phyloP scores from a whole-genome alignment of 2,888 invertebrate genomes.

The Ormia ochracea region DNA sequence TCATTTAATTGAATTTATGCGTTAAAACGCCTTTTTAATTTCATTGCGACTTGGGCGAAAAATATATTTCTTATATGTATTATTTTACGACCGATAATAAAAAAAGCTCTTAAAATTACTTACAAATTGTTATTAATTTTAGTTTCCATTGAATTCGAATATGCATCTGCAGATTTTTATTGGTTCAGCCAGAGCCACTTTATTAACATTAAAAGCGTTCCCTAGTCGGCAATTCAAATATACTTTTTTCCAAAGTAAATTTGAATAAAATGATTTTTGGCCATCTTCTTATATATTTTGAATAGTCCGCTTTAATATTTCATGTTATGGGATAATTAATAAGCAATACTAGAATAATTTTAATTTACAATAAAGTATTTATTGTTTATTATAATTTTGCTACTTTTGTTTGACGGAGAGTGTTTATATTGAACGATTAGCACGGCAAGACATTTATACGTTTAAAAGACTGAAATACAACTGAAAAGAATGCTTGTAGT shows the following conservation, averaged over 20 bases:
- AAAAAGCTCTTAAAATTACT: slow-evolving; percentile 12
- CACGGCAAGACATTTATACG: slow-evolving; percentile 39
- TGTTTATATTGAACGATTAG: slow-evolving; percentile 26
- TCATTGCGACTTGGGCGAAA: too few species aligned
- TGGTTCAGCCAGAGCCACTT: background rate
- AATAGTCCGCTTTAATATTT: too few species aligned
- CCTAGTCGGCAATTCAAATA: too few species aligned
- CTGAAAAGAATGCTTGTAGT: slow-evolving; percentile 31
- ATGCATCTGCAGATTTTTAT: slow-evolving; percentile 37
- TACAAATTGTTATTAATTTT: slow-evolving; percentile 24
- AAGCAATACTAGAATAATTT: background rate
- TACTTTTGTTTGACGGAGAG: background rate
- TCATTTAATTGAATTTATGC: too few species aligned
- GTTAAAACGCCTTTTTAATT: too few species aligned
- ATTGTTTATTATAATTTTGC: background rate
- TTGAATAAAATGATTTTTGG: too few species aligned
- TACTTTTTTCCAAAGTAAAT: too few species aligned
- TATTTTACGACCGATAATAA: background rate
- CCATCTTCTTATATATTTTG: too few species aligned
- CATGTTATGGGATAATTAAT: background rate
- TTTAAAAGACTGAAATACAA: slow-evolving; percentile 41
- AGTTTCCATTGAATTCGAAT: slow-evolving; percentile 48
- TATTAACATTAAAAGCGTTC: too few species aligned
- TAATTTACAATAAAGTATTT: background rate
- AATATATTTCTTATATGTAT: background rate